Conservation (phyloP, 2,113 vertebrate species). For the Glaucomys volans region DNA sequence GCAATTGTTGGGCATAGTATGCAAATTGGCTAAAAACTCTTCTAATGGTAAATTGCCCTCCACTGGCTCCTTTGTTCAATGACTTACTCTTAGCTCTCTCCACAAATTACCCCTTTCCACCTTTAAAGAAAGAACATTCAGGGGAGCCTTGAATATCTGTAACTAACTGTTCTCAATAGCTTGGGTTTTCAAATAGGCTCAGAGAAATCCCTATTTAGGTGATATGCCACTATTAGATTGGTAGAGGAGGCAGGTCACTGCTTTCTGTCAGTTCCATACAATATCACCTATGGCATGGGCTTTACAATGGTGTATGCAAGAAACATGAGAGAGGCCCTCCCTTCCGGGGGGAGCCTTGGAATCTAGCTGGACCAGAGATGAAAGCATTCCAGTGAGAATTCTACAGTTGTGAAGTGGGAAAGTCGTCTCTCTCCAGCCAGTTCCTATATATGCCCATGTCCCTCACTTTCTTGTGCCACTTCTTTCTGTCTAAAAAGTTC, state of each 20-base stretch:
- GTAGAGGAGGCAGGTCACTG: background rate
- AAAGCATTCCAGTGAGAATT: background rate
- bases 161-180: background rate
- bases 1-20: background rate
- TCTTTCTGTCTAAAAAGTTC: background rate
- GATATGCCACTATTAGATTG: background rate
- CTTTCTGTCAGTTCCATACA: background rate
- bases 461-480: background rate
- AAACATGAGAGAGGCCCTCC: background rate
- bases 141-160: background rate
- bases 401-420: background rate
- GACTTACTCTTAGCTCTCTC: background rate
- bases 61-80: background rate
- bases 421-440: background rate
- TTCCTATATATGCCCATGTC: background rate
- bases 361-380: background rate
- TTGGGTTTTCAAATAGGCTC: conserved; percentile 19
- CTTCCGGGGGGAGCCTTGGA: background rate
- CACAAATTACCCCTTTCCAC: background rate
- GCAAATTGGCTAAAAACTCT: background rate
- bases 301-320: background rate
- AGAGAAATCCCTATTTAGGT: background rate
- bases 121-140: conserved; percentile 11
- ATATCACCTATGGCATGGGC: background rate
- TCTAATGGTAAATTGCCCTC: conserved; percentile 31